Conservation (phyloP, 2,113 vertebrate species). For the Polyodon spathula region DNA sequence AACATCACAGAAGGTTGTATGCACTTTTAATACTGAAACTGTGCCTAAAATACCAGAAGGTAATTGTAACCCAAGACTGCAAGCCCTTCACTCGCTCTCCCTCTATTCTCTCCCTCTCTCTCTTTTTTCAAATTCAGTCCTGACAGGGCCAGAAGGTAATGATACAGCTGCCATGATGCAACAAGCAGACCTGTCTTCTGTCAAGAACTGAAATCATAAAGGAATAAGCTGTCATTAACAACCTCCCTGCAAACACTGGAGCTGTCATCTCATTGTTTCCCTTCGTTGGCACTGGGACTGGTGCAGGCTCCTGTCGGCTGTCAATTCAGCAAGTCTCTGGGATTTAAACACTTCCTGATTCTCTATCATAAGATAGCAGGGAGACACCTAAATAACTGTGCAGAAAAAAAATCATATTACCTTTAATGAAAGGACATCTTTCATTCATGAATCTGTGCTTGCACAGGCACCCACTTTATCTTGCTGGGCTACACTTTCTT, state of each 20-base stretch:
- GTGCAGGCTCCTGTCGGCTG: conserved; percentile 56
- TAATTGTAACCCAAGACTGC: conserved; percentile 51
- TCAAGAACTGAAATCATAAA: conserved; percentile 91
- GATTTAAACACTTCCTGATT: conserved; percentile 52
- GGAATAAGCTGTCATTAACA: conserved; percentile 93
- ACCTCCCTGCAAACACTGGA: conserved; percentile 74
- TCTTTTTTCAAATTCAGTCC: conserved; percentile 55
- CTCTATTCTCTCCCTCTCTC: conserved; percentile 35
- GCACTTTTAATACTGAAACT: conserved; percentile 24
- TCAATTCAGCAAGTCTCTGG: conserved; percentile 45
- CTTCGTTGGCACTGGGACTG: conserved; percentile 47
- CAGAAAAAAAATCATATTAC: conserved; percentile 9
- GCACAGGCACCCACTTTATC: not conserved
- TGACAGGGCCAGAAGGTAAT: conserved; percentile 94
- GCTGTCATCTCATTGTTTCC: conserved; percentile 79
- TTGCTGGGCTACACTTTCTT: too few species aligned
- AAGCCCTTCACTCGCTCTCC: conserved; percentile 23
- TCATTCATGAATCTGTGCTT: conserved; percentile 3
- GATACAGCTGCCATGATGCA: conserved; percentile 90
- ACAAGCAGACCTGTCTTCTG: conserved; percentile 88
- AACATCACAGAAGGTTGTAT: conserved; percentile 28
- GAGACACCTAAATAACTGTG: conserved; percentile 16
- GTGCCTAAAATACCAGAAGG: conserved; percentile 40
- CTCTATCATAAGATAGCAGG: conserved; percentile 17
- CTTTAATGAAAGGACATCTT: conserved; percentile 14